Evolutionary conservation across 2,113 vertebrate genomes (phyloP), one percentile per base, ranked within the genome.

Genomic region (Ophthalmolycus amberensis): DNA sequence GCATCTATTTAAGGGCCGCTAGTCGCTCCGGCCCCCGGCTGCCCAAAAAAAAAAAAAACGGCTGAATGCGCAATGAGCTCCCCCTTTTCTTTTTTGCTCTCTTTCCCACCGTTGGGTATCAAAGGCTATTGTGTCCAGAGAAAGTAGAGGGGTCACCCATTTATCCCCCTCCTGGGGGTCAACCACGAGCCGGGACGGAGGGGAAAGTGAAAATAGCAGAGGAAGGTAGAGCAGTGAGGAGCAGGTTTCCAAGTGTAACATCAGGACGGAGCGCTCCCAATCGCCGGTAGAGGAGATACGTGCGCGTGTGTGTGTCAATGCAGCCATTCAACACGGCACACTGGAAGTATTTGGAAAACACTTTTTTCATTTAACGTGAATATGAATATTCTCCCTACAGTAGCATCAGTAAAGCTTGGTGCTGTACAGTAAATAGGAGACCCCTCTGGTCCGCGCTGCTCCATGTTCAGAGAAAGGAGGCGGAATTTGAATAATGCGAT

Each of bases 121-220:
- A 98, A 97, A 98, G 96, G 93, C 97, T 95, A 97, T 98, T 98
- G 97, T 98, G 94, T 96, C 93, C 92, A 87, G 94, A 94, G 94
- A 96, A 96, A 96, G 96, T 95, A 92, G 95, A 95, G 93, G 96
- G 96, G 96, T 97, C 95, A 95, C 92, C 93, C 93, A 94, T 96
- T 96, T 95, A 95, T n/a, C 95, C 93, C 96, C 93, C 94, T 14
- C n/a, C 95, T 16, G 58, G 85, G 90, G 95, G 95, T 96, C 96
- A 96, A 95, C 96, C 96, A 95, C 94, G 91, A 95, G 88, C 94
- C 66, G 94, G 32, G 62, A 66, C 67, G 42, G 73, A 71, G 29
- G 25, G 68, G 42, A 82, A 75, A 86, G 74, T 73, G 74, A 83
- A 59, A 78, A 64, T 54, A n/a, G 37, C 37, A 46, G 94, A 93